Evolutionary conservation across 1,140 invertebrate species (phyloP), one percentile per base, ranked within the genome.

Genomic region (Drosophila melanica): DNA sequence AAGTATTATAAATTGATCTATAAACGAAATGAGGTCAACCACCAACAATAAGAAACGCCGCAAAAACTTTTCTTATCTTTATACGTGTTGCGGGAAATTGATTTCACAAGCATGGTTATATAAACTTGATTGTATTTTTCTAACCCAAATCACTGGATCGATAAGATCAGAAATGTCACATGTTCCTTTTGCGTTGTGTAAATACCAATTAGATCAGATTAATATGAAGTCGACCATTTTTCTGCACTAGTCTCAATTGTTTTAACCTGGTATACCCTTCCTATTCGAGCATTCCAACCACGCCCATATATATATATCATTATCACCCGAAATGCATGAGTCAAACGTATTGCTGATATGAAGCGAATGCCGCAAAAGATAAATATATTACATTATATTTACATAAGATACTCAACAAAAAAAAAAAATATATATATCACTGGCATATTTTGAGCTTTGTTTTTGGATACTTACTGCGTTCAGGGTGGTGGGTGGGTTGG

Each of bases 51-150:
- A 39, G 30, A 50, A 64, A 58, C 42, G 53, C 41, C 35, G 45
- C 51, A 41, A 45, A 30, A 51, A 62, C 10, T 7, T 42, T 63
- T 47, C 82, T 78, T 81, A 86, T 81, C 81, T 57, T 33, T 9
- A 51, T 16, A 60, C 20, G 33, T 33, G 37, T 50, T 30, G 14
- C 54, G 11, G 30, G 30, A 57, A 65, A 62, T 57, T 75, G 69
- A 81, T 85, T 81, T 79, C 81, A 55, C 57, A 73, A 66, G 44
- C 63, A 65, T 57, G 70, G 68, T 84, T 64, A 57, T 60, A 63
- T 75, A 47, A 67, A 72, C 48, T 42, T 62, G 33, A 23, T 39
- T 72, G 35, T 65, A n/a, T n/a, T 63, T 53, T 41, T 35, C 59
- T 47, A 63, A 65, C 27, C 63, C 59, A 69, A 77, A 72, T 72